These are phyloP conservation scores for Hydropsyche tenuis DNA, from an alignment of 1,140 invertebrate genomes.

Conservation along the genomic window DNA sequence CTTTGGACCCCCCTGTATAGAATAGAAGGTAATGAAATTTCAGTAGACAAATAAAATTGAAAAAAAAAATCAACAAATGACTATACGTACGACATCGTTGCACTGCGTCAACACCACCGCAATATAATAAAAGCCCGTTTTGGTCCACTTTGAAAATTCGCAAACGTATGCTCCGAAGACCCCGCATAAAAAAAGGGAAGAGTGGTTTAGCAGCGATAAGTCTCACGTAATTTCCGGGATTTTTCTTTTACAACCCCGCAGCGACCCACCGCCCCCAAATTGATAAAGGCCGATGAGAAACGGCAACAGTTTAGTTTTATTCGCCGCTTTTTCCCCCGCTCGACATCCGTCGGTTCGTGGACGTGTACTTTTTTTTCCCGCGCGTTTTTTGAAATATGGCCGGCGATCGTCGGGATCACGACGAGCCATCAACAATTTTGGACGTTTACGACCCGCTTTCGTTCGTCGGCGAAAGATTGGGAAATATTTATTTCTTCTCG, in stretches of 20 bases:
- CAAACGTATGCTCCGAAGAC: no score
- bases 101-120: no score
- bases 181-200: no score
- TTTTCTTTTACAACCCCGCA: conserved; percentile 22
- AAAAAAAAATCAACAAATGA: no score
- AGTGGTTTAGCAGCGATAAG: conserved; percentile 23
- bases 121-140: no score
- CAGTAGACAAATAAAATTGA: no score
- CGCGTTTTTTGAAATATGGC: not conserved
- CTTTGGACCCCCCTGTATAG: no score
- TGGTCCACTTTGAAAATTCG: no score
- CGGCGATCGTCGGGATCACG: conserved; percentile 11
- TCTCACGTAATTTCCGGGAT: conserved; percentile 31
- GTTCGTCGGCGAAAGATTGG: no score
- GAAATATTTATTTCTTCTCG: not conserved
- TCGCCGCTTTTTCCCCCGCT: not conserved
- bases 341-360: no score
- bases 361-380: not conserved
- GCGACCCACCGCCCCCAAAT: not conserved
- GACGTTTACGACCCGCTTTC: not conserved
- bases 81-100: no score
- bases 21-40: no score
- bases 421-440: conserved; percentile 17
- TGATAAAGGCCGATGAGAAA: conserved; percentile 24
- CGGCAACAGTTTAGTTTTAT: conserved; percentile 29